Evolutionary conservation across 2,888 invertebrate genomes (phyloP).

Genomic region (Calephelis perditalis): DNA sequence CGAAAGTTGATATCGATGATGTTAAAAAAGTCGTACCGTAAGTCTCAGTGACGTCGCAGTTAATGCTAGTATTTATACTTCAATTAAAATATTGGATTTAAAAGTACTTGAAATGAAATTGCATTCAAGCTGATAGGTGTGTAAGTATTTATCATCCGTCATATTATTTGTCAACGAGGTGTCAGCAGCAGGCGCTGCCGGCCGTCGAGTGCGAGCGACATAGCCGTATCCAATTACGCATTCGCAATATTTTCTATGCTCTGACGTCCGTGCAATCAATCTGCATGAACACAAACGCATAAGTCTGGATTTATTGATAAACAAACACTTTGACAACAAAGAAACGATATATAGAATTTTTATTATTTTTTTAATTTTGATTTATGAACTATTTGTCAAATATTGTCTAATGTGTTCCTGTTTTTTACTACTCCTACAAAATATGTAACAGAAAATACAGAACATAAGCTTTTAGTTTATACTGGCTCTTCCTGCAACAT

Average conservation of each 20-base stretch:
- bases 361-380: background rate
- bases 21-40: no score
- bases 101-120: conserved; percentile 44
- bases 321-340: conserved; percentile 1
- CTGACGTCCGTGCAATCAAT: conserved; percentile 68
- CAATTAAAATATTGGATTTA: conserved; percentile 12
- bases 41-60: no score
- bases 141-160: conserved; percentile 50
- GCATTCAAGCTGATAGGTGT: conserved; percentile 49
- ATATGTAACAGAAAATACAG: no score
- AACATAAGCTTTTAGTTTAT: no score
- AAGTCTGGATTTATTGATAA: conserved; percentile 18
- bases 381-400: background rate
- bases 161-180: conserved; percentile 68
- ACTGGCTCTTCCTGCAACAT: no score
- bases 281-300: conserved; percentile 36
- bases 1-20: no score
- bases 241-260: conserved; percentile 73
- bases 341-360: background rate
- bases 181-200: conserved; percentile 58
- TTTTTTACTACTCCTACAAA: no score
- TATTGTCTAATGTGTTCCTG: no score
- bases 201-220: conserved; percentile 59
- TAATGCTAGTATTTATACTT: background rate
- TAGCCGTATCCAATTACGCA: conserved; percentile 68